These are phyloP conservation scores for Loripinus fragilis DNA, from an alignment of 2,888 invertebrate species.

Conservation along the genomic window DNA sequence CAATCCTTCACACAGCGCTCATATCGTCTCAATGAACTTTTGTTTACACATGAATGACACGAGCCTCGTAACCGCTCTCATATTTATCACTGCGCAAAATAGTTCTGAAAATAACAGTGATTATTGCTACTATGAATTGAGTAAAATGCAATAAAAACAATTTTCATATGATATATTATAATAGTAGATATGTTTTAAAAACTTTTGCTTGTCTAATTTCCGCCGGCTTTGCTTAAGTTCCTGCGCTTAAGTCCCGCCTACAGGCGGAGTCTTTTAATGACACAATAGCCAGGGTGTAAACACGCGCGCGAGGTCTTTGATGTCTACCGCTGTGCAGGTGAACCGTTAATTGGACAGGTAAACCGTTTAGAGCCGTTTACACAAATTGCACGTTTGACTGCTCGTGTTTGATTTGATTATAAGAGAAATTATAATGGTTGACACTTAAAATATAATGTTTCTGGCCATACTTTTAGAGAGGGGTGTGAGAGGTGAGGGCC, in stretches of 20 bases:
- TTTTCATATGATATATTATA: too few relatives aligned
- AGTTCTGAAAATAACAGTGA: not conserved
- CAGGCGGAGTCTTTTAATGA: slow-evolving; percentile 5
- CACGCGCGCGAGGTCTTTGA: slow-evolving; percentile 12
- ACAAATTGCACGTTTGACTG: too few relatives aligned
- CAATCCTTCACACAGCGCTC: not conserved
- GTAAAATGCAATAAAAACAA: too few relatives aligned
- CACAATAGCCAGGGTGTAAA: slow-evolving; percentile 15
- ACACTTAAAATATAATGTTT: too few relatives aligned
- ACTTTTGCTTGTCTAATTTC: too few relatives aligned
- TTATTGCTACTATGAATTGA: too few relatives aligned
- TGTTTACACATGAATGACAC: slow-evolving; percentile 17
- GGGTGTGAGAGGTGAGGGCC: too few relatives aligned
- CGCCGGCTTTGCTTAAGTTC: too few relatives aligned
- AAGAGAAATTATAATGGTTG: too few relatives aligned
- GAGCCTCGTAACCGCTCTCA: not conserved
- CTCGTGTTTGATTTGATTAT: too few relatives aligned
- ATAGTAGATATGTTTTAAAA: too few relatives aligned
- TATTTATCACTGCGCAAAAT: not conserved
- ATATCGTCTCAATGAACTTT: slow-evolving; percentile 10
- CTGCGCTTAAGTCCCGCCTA: not conserved
- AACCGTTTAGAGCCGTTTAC: not conserved
- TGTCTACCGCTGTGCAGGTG: slow-evolving; percentile 2
- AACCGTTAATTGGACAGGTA: not conserved
- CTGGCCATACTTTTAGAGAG: too few relatives aligned